Conservation (phyloP, 37 sponge, comb jelly and placozoan genomes). For the Spongilla lacustris region DNA sequence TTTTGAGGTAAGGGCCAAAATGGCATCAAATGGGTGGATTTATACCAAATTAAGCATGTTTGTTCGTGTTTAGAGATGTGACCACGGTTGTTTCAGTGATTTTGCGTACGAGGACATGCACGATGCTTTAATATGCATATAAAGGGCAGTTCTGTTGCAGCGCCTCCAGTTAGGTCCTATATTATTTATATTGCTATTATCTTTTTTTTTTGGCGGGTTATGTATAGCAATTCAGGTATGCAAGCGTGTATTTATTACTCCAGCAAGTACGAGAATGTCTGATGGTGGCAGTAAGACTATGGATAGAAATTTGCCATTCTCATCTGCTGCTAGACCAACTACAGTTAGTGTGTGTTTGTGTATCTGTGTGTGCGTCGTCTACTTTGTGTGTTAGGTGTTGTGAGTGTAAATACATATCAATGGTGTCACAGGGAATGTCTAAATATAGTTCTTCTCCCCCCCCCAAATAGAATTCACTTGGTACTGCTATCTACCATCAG, state of each 20-base stretch:
- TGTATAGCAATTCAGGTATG: neutral
- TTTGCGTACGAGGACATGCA: too few relatives aligned
- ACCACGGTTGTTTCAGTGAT: too few relatives aligned
- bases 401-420: neutral
- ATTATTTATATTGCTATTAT: neutral
- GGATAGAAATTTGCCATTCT: neutral
- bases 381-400: neutral
- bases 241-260: neutral
- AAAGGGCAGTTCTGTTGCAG: too few relatives aligned
- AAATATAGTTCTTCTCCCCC: too few relatives aligned
- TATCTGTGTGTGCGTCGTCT: neutral
- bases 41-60: neutral
- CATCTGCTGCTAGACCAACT: neutral
- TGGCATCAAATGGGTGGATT: neutral
- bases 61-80: too few relatives aligned
- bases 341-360: neutral
- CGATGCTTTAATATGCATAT: too few relatives aligned
- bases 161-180: too few relatives aligned
- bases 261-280: constrained; percentile 1
- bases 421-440: too few relatives aligned
- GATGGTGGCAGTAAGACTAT: constrained; percentile 1
- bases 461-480: neutral
- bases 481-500: neutral
- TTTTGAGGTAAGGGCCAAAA: neutral
- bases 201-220: neutral